Percentiles rank a stretch among this genome's conserved stretches.
Evolutionary conservation across 92 coral and sea anemone genomes (phyloP).

Genomic region (Plumapathes pennacea): DNA sequence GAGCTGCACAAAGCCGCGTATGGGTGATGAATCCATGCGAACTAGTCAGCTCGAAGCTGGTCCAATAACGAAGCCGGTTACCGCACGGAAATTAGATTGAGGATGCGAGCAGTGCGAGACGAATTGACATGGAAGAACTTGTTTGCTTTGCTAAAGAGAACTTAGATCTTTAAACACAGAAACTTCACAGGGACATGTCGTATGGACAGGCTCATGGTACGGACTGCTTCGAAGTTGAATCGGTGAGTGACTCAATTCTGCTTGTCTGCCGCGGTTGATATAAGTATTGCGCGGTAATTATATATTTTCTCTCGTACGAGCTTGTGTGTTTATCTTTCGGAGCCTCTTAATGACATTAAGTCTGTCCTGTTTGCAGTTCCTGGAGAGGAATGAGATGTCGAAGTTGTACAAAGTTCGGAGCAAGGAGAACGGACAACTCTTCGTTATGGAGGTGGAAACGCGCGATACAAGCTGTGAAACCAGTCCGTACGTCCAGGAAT

Average conservation of each 20-base stretch:
- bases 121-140: too few relatives aligned
- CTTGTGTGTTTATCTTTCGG: conserved; percentile 17
- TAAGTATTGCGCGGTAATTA: too few relatives aligned
- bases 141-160: too few relatives aligned
- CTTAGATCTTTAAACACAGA: too few relatives aligned
- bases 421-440: conserved; percentile 50
- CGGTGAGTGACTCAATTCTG: conserved; percentile 71
- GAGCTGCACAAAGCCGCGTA: too few relatives aligned
- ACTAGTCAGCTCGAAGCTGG: too few relatives aligned
- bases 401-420: conserved; percentile 85
- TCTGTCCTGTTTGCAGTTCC: conserved; percentile 57
- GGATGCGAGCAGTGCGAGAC: too few relatives aligned
- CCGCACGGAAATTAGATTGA: too few relatives aligned
- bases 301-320: background rate
- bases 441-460: conserved; percentile 79
- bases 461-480: conserved; percentile 30
- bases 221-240: conserved; percentile 82
- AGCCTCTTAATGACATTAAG: conserved; percentile 5
- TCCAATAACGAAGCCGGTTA: too few relatives aligned
- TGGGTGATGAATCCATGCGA: too few relatives aligned
- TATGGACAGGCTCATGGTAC: conserved; percentile 66
- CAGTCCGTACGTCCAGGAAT: conserved; percentile 52
- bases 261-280: too few relatives aligned
- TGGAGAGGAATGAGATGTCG: conserved; percentile 66
- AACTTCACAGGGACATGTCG: conserved; percentile 55